Evolutionary conservation across 2,888 invertebrate species (phyloP), one percentile per base, ranked within the genome.

Genomic region (Congeria kusceri): DNA sequence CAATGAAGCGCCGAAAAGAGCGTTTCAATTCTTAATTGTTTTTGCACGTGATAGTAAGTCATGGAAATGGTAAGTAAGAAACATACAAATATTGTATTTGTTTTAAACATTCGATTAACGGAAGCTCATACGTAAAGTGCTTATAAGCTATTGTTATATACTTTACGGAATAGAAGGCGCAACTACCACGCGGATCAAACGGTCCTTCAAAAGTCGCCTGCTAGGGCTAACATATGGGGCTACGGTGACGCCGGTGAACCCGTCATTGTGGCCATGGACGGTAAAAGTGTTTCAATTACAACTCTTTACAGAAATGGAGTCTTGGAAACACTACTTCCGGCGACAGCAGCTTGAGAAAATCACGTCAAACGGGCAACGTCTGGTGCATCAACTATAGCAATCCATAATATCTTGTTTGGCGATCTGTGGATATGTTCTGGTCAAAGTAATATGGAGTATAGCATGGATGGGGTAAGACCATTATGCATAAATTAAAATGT

Each of bases 361-460:
- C 87, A 80, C 67, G 79, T 46, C 1, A 71, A 91, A 27, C 82
- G 73, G 1, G 90, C 87, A 1, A 68, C 59, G 18, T 86, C 88
- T 20, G 79, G 67, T 15, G 79, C 71, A 11, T 77, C 83, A 46
- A 58, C 46, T 7, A 71, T 88, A 13, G 72, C 77, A 5, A 58
- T 92, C 7, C 68, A 63, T 20, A 87, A 91, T 76, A 91, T 92
- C 9, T 71, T 90, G 64, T 92, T 92, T 82, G 92, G 92, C 18
- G 92, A 92, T 74, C 91, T 92, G 0, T 92, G 92, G 92, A 25
- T 92, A n/a, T 92, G 92, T 70, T 91, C 91, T 28, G 92, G 92
- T 53, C 90, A 92, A 72, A 89, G 90, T 66, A 92, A 92, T 70
- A 91, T 91, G 92, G 79, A 84, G 77, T 90, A 89, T 39, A 7